Conservation (phyloP, 2,113 vertebrate genomes). For the Cheirogaleus medius region DNA sequence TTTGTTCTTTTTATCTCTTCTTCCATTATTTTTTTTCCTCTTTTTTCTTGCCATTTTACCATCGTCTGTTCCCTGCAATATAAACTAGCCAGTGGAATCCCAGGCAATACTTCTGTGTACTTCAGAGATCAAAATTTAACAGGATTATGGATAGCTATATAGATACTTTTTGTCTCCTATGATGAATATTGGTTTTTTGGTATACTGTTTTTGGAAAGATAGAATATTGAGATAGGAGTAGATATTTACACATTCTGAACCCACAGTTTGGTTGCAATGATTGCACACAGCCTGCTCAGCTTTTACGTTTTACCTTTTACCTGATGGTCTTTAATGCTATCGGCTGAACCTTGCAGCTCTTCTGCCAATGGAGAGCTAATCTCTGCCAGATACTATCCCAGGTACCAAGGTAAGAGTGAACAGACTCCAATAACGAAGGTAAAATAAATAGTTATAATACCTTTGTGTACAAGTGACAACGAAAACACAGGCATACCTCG, state of each 20-base stretch:
- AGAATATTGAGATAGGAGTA: too few species aligned
- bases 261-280: rapidly evolving
- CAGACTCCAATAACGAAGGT: too few species aligned
- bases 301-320: background rate
- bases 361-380: background rate
- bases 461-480: too few species aligned
- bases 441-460: background rate
- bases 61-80: background rate
- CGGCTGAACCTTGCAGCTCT: too few species aligned
- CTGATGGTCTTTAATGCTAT: background rate
- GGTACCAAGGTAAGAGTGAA: background rate
- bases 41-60: background rate
- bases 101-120: background rate
- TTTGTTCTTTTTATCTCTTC: background rate
- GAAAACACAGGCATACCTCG: background rate
- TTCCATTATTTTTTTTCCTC: background rate
- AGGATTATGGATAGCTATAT: rapidly evolving
- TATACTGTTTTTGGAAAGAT: background rate
- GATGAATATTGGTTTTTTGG: background rate
- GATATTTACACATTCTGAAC: too few species aligned
- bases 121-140: background rate
- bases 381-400: background rate
- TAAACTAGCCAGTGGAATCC: background rate
- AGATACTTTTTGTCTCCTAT: background rate
- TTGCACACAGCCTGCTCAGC: background rate